Base-by-base conservation (phyloP, 1,140 invertebrate species). In the Solenopsis fugax region DNA sequence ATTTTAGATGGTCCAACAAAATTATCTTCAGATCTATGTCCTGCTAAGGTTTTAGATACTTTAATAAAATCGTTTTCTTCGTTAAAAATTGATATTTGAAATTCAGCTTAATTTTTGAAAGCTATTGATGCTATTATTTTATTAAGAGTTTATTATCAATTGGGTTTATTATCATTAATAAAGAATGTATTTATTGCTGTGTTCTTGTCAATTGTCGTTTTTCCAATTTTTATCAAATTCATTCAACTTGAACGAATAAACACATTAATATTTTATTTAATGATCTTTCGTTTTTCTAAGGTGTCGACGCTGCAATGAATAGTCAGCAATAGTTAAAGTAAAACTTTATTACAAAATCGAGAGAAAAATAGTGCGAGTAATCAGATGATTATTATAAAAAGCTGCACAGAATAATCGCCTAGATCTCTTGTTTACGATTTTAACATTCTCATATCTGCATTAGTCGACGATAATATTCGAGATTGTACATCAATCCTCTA, bases 401-500 rank as follows among this genome's bases (percentile, higher is more conserved):
- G 29, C 24, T 45, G 10, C 21, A n/a, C 6, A 18, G 1, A 60
- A 29, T 77, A 60, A 62, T 45, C 18, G 12, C 16, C n/a, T 13
- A 45, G 37, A 62, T 18, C 16, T 52, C 45, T 52, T 54, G 41
- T 69, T 80, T 54, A 37, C 45, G 13, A 13, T 67, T 69, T 69
- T 52, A 48, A 52, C 21, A 24, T 16, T 10, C 13, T 65, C 45
- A 3, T 54, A 37, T 71, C 50, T 81, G n/a, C 16, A 71, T 56
- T 81, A 71, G 45, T 54, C 34, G 9, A 81, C 16, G 34, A 81
- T 54, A 71, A 81, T 34, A 80, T 41, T 69, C n/a, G 12, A 21
- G n/a, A 69, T 81, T 54, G 1, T 24, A 29, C 16, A 71, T 41
- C n/a, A 45, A 60, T 37, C 16, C 16, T 65, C 24, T 13, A n/a